Evolutionary conservation across 2,797 vertebrate species (phyloP).

Genomic region (Tarsius wallacei): DNA sequence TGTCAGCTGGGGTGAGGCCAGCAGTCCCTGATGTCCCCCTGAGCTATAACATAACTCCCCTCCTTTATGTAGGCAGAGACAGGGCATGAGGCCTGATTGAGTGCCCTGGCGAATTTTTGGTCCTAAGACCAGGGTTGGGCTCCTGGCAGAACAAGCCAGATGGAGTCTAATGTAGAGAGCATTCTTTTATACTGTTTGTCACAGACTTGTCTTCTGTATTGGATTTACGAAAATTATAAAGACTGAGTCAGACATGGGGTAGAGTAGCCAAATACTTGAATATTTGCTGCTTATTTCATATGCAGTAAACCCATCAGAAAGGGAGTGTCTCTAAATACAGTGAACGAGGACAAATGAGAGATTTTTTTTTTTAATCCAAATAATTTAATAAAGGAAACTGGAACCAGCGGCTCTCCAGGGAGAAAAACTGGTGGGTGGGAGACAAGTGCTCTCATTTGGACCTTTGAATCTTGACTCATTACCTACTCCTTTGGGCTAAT

Average conservation of each 20-base stretch:
- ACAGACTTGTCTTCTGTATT: not conserved
- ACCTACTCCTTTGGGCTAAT: not conserved
- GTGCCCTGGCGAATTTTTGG: not conserved
- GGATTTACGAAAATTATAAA: constrained; percentile 36
- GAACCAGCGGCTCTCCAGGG: not conserved
- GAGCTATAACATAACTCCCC: not conserved
- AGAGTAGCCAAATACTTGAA: not conserved
- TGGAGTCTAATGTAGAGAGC: not conserved
- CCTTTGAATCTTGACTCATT: not conserved
- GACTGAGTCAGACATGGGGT: not conserved
- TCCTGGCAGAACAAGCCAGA: not conserved
- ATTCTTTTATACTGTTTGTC: not conserved
- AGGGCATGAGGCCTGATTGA: not conserved
- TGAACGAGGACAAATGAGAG: constrained; percentile 38
- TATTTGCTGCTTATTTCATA: constrained; percentile 4
- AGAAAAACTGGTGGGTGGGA: not conserved
- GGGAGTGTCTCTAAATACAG: not conserved
- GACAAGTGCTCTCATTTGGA: not conserved
- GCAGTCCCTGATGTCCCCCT: not conserved
- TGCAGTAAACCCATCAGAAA: not conserved
- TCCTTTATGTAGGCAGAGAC: not conserved
- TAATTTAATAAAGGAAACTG: not conserved
- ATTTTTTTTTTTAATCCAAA: not conserved
- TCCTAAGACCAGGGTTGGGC: not conserved
- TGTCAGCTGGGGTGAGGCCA: not conserved